phyloP scores from a whole-genome alignment of 2,797 vertebrate species.

The Ataeniobius toweri region DNA sequence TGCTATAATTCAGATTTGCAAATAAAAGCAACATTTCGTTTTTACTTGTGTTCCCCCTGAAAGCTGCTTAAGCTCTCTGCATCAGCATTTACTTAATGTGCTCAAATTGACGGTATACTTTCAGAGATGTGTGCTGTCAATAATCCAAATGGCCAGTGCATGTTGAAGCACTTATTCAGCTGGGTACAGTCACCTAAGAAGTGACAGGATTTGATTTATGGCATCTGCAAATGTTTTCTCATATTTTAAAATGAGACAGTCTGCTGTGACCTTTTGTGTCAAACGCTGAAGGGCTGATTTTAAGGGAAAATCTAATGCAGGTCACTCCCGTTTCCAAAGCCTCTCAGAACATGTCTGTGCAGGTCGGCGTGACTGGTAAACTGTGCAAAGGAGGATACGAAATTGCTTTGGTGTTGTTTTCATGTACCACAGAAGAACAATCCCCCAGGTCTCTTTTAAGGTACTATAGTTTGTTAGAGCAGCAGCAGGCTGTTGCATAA shows the following conservation, averaged over 20 bases:
- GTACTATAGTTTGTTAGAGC: conserved; percentile 52
- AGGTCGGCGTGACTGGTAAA: conserved; percentile 53
- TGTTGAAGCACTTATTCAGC: neutral
- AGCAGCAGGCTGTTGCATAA: conserved; percentile 71
- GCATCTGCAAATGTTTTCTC: conserved; percentile 10
- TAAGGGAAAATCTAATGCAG: conserved; percentile 57
- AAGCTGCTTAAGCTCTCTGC: neutral
- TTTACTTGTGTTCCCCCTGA: neutral
- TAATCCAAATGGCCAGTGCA: neutral
- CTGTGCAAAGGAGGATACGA: conserved; percentile 47
- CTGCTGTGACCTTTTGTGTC: conserved; percentile 31
- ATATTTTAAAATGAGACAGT: neutral
- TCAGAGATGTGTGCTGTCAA: neutral
- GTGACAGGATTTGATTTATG: neutral
- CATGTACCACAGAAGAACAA: conserved; percentile 71
- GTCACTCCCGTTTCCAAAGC: conserved; percentile 51
- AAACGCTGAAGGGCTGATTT: conserved; percentile 26
- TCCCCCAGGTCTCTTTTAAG: conserved; percentile 72
- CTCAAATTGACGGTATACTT: neutral
- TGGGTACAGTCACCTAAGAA: neutral
- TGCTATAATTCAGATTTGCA: neutral
- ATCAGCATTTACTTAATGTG: neutral
- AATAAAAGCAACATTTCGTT: neutral
- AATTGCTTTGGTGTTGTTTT: conserved; percentile 69
- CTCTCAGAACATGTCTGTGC: conserved; percentile 53